Base-by-base conservation (phyloP, 2,797 vertebrate genomes). In the Sciaenops ocellatus region DNA sequence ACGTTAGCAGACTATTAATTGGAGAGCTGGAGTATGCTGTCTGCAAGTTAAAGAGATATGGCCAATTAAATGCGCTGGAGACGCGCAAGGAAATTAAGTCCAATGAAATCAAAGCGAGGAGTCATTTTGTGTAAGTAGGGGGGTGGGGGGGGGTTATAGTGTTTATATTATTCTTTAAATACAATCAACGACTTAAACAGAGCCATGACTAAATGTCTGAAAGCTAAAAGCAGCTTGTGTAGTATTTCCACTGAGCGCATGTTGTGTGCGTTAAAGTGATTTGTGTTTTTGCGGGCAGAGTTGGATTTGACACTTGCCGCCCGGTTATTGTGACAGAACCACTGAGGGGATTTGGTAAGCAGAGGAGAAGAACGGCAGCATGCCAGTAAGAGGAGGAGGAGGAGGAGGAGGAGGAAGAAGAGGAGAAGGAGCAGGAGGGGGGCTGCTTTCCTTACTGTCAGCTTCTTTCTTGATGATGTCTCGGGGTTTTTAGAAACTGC, bases 401-500 rank as follows among this genome's bases (percentile, higher is more conserved):
- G 62, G 54, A 71, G 78, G 82, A 71, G 78, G 15, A 79, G 52
- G 69, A 76, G 54, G 48, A 73, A 63, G 67, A 72, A 42, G 57
- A 17, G 59, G 57, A 47, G 73, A 52, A 47, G 69, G 67, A 16
- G 66, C 42, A n/a, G 79, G 69, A 57, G 84, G 87, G 73, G 85
- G 88, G 88, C 92, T 87, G 94, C 91, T 94, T 94, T 93, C 93
- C 94, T 94, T 92, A 94, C 94, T 95, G 94, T 95, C 95, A 96
- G 93, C 93, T 94, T 94, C 93, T 95, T 94, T 90, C 94, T 94
- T 93, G 95, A 94, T 93, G 92, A 95, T 95, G 95, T 96, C 95
- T 96, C 94, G 92, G 92, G 95, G 94, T 95, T 95, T 94, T 94
- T 95, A 95, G 94, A 94, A 95, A 94, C 92, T 94, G 92, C 92